Evolutionary conservation across 2,113 vertebrate genomes (phyloP), one percentile per base, ranked within the genome.

Genomic region (Tapirus terrestris): DNA sequence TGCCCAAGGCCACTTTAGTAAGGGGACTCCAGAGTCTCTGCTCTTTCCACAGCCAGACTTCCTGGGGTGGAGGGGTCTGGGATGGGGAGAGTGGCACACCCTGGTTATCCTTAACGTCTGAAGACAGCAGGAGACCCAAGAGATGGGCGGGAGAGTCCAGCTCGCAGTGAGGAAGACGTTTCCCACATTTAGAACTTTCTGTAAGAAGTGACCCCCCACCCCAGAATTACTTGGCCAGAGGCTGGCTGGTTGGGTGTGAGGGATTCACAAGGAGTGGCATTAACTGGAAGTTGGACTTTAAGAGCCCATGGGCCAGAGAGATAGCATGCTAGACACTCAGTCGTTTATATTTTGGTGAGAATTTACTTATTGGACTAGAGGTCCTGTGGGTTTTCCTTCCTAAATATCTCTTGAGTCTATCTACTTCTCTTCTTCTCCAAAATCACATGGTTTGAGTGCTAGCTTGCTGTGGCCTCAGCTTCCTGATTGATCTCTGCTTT

Each of bases 201-300:
- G 39, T 6, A 68, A 81, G 61, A 70, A 77, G 9, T 27, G 58
- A 67, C 39, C 27, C 7, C 29, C 6, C 21, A 11, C 33, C 1
- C 8, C 6, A 45, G 29, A 58, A 51, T 10, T 60, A 33, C 70
- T 27, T 25, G 43, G 33, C 12, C 12, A 3, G 85, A 23, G 79
- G 11, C 77, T 51, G 21, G 16, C 13, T 18, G 16, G 10, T 33
- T 25, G 63, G 23, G 4, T 29, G 12, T 48, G 58, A 25, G 51
- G 51, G 20, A 3, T 11, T 1, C 10, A 8, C 5, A 39, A 80
- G 1, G 20, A 87, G 10, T 0, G 0, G 27, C 25, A 39, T 31
- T 63, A 23, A 36, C 6, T 61, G 60, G 6, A 65, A 8, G 29
- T 8, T 18, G 29, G 48, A 36, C 36, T 83, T 51, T 36, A 53